phyloP scores from a whole-genome alignment of 2,113 vertebrate genomes.

The Genyomyrus donnyi region DNA sequence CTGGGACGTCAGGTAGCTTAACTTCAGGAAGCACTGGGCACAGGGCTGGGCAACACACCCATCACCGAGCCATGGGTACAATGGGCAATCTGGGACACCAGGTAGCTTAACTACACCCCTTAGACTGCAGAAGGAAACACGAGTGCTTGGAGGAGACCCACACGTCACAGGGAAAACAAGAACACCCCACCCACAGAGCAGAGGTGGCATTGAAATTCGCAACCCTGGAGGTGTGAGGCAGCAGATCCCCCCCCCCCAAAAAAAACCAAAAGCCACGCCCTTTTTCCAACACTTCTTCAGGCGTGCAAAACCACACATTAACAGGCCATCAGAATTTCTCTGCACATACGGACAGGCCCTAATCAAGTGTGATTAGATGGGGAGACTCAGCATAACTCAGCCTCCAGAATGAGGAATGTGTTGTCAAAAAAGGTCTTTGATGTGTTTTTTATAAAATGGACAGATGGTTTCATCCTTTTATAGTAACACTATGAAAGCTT shows the following conservation, averaged over 20 bases:
- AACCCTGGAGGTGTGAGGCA: neutral
- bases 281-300: neutral
- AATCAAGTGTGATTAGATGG: neutral
- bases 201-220: neutral
- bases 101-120: no score
- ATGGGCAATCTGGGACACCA: no score
- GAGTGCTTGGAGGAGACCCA: no score
- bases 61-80: no score
- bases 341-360: neutral
- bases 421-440: neutral
- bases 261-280: neutral
- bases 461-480: slow-evolving; percentile 11
- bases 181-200: no score
- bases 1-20: no score
- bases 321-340: neutral
- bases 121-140: no score
- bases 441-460: neutral
- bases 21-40: no score
- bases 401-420: neutral
- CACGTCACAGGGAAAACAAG: no score
- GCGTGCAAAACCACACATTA: neutral
- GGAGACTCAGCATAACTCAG: neutral
- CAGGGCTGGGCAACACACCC: no score
- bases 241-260: neutral
- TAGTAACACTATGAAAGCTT: neutral